Evolutionary conservation across 2,797 vertebrate species (phyloP).

Genomic region (Synanceia verrucosa): DNA sequence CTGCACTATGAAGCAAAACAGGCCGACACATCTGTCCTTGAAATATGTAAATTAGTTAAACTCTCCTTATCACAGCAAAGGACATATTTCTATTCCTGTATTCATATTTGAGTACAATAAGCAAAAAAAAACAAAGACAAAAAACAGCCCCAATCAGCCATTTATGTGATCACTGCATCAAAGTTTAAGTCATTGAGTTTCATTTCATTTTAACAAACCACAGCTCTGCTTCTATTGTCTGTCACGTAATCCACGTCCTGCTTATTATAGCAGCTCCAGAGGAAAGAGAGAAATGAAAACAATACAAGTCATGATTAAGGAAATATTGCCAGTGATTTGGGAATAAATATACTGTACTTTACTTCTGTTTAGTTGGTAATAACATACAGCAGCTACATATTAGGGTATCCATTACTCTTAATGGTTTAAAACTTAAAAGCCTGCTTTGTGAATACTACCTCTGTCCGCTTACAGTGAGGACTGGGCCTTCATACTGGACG

Average conservation of each 20-base stretch:
- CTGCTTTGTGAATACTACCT: not conserved
- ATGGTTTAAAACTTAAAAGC: not conserved
- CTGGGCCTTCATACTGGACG: conserved; percentile 1
- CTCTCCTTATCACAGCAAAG: not conserved
- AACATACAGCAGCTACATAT: not conserved
- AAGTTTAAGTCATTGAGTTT: not conserved
- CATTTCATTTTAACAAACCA: not conserved
- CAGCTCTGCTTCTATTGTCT: not conserved
- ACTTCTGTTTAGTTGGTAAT: not conserved
- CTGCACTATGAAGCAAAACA: not conserved
- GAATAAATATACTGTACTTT: not conserved
- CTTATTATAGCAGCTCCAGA: not conserved
- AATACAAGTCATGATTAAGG: not conserved
- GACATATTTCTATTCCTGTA: too few species aligned
- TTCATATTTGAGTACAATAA: not conserved
- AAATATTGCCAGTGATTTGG: not conserved
- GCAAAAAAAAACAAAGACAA: not conserved
- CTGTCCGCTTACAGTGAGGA: conserved; percentile 38
- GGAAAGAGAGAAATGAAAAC: not conserved
- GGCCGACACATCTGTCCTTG: not conserved
- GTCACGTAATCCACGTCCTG: not conserved
- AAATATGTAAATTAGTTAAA: not conserved
- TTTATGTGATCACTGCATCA: not conserved
- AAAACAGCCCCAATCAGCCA: not conserved
- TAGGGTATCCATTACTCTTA: not conserved